Conservation (phyloP, 2,113 vertebrate genomes). For the Hippoglossus stenolepis region DNA sequence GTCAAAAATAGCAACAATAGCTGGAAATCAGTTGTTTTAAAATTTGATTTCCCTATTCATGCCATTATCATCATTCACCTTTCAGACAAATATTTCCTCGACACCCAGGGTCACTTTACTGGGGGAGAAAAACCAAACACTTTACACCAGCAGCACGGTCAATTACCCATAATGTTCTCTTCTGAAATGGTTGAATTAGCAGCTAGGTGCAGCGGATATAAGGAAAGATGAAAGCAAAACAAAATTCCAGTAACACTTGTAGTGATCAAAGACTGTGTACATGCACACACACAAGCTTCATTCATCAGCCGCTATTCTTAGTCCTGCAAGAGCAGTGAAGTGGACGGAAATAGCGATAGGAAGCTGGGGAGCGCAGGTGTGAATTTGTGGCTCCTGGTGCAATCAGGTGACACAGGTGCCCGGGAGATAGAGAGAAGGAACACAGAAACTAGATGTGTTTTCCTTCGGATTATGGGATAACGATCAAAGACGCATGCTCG, state of each 20-base stretch:
- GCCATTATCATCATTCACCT: neutral
- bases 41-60: too few species aligned
- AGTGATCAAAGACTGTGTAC: slow-evolving; percentile 21
- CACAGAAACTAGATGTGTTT: neutral
- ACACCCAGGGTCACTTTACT: neutral
- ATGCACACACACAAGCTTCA: slow-evolving; percentile 37
- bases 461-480: neutral
- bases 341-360: slow-evolving; percentile 37
- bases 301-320: slow-evolving; percentile 60
- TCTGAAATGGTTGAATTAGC: neutral
- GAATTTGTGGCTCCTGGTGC: slow-evolving; percentile 41
- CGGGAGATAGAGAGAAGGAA: slow-evolving; percentile 31
- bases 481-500: neutral
- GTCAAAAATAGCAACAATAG: neutral
- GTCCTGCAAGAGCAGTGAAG: slow-evolving; percentile 4
- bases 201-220: neutral
- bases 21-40: too few species aligned
- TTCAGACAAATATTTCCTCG: neutral
- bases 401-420: slow-evolving; percentile 27
- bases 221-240: neutral
- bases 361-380: slow-evolving; percentile 57
- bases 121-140: neutral
- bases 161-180: neutral
- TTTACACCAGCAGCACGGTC: neutral
- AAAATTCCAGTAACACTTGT: neutral